These are phyloP conservation scores for Sphaerophoria taeniata DNA, from an alignment of 2,888 invertebrate species.

Conservation along the genomic window DNA sequence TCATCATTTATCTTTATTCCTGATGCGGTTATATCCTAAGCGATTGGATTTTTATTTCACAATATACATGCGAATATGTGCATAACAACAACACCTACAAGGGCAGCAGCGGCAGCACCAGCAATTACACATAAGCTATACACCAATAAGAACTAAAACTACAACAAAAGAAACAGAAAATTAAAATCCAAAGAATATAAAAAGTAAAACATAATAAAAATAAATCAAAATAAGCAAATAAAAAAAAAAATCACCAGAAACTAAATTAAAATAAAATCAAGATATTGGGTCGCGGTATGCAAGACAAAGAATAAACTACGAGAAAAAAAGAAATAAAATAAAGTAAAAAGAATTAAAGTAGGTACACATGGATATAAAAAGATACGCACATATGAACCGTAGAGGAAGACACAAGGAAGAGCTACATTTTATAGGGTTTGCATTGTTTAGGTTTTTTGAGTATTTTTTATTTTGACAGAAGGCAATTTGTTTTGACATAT, in stretches of 20 bases:
- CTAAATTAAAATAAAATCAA: slow-evolving; percentile 50
- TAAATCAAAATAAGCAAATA: slow-evolving; percentile 22
- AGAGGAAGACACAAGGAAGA: slow-evolving; percentile 64
- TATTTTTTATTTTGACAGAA: background rate
- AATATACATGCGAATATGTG: background rate
- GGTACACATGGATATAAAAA: slow-evolving; percentile 64
- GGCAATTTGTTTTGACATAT: background rate
- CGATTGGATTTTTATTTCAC: slow-evolving; percentile 69
- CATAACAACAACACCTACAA: slow-evolving; percentile 50
- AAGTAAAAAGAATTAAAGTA: slow-evolving; percentile 39
- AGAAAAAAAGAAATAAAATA: slow-evolving; percentile 17
- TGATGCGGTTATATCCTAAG: slow-evolving; percentile 66
- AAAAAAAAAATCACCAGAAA: slow-evolving; percentile 42
- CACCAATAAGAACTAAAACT: background rate
- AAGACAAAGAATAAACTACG: slow-evolving; percentile 53
- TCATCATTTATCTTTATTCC: slow-evolving; percentile 58
- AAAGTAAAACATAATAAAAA: slow-evolving; percentile 64
- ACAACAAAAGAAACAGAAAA: background rate
- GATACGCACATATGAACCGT: slow-evolving; percentile 41
- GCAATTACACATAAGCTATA: slow-evolving; percentile 55
- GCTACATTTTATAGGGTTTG: slow-evolving; percentile 36
- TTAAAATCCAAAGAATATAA: slow-evolving; percentile 51
- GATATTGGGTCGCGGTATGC: slow-evolving; percentile 72
- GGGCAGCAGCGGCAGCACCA: slow-evolving; percentile 59
- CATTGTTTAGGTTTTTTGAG: background rate